A percentile compares a stretch with the other conserved stretches of the same genome.
phyloP scores from a whole-genome alignment of 2,113 vertebrate species.

The Catharus minimus region DNA sequence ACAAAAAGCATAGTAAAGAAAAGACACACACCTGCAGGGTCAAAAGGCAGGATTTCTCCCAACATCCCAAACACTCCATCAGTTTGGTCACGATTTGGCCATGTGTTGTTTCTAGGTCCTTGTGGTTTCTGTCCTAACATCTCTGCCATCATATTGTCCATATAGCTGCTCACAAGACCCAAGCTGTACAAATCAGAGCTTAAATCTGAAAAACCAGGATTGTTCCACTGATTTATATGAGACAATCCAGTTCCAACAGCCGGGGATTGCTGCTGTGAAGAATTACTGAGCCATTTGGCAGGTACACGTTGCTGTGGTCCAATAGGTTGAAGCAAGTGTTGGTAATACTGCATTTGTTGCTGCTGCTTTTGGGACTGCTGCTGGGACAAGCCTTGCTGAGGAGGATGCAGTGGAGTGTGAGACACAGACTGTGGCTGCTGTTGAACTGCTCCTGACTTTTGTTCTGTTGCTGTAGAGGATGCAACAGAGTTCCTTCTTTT shows the following conservation, averaged over 20 bases:
- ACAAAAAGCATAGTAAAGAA: neutral
- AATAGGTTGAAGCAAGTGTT: slow-evolving; percentile 90
- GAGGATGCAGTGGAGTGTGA: slow-evolving; percentile 79
- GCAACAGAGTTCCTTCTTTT: slow-evolving; percentile 93
- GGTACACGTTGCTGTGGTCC: slow-evolving; percentile 78
- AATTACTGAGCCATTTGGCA: slow-evolving; percentile 85
- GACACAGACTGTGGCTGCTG: slow-evolving; percentile 79
- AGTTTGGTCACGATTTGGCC: slow-evolving; percentile 97
- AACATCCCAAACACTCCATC: slow-evolving; percentile 93
- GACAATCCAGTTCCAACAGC: slow-evolving; percentile 84
- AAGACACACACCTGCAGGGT: slow-evolving; percentile 89
- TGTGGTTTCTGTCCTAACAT: slow-evolving; percentile 96
- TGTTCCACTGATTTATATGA: slow-evolving; percentile 89
- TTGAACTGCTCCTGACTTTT: slow-evolving; percentile 82
- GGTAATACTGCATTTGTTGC: slow-evolving; percentile 89
- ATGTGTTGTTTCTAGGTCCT: slow-evolving; percentile 97
- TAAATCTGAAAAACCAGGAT: slow-evolving; percentile 86
- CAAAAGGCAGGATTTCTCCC: slow-evolving; percentile 93
- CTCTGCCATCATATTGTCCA: slow-evolving; percentile 96
- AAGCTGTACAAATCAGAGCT: slow-evolving; percentile 96
- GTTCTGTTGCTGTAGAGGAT: slow-evolving; percentile 84
- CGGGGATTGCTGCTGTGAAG: slow-evolving; percentile 81
- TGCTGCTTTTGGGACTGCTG: slow-evolving; percentile 80
- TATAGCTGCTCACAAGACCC: slow-evolving; percentile 96
- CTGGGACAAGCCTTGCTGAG: slow-evolving; percentile 77